phyloP scores from a whole-genome alignment of 2,113 vertebrate genomes.

The Tragelaphus strepsiceros region DNA sequence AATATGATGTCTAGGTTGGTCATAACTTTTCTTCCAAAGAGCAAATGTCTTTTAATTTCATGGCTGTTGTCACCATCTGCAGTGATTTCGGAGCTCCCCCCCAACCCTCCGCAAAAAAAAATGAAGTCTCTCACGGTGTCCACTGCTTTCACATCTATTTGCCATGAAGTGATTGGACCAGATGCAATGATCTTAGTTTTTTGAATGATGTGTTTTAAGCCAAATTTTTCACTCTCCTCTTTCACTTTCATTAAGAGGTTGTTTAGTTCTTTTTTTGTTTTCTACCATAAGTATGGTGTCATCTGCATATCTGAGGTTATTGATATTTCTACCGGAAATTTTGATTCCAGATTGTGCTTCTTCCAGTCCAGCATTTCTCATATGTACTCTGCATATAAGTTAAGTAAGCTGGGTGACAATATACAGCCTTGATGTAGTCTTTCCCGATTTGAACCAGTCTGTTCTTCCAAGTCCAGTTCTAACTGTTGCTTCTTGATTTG shows the following conservation, averaged over 20 bases:
- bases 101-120: accelerated
- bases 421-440: not conserved
- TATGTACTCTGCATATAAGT: not conserved
- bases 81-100: accelerated
- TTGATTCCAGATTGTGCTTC: not conserved
- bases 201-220: not conserved
- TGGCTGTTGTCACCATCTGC: not conserved
- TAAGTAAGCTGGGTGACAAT: not conserved
- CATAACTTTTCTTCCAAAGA: not conserved
- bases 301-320: not conserved
- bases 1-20: not conserved
- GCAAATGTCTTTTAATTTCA: not conserved
- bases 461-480: not conserved
- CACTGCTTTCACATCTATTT: not conserved
- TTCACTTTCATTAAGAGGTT: not conserved
- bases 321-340: not conserved
- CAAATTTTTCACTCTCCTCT: not conserved
- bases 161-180: not conserved
- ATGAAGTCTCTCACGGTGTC: not conserved
- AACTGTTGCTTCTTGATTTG: not conserved
- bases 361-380: not conserved
- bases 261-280: not conserved
- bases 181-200: not conserved
- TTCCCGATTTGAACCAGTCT: not conserved
- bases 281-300: not conserved